Conservation (phyloP, 2,113 vertebrate species). For the Morone saxatilis region DNA sequence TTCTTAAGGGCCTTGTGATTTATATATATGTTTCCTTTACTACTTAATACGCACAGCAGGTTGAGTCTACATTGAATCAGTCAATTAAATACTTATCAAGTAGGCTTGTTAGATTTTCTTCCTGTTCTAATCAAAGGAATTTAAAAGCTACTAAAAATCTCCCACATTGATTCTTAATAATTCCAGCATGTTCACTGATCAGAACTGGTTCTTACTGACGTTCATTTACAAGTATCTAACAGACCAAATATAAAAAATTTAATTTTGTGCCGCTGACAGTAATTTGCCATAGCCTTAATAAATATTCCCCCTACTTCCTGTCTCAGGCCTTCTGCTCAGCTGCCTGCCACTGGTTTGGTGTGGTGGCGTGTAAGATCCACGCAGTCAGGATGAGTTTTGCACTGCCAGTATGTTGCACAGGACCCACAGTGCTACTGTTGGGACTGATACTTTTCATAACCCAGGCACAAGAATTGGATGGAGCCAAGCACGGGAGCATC, state of each 20-base stretch:
- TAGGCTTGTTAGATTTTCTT: no score
- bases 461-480: slow-evolving; percentile 22
- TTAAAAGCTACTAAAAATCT: no score
- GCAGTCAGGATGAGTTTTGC: slow-evolving; percentile 83
- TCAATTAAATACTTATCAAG: neutral
- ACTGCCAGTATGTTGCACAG: slow-evolving; percentile 77
- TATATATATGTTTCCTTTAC: neutral
- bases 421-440: slow-evolving; percentile 79
- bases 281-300: neutral
- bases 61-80: neutral
- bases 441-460: slow-evolving; percentile 79
- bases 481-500: fast-evolving
- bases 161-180: neutral
- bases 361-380: slow-evolving; percentile 87
- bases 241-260: neutral
- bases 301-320: neutral
- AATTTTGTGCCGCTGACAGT: neutral
- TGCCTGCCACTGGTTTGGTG: slow-evolving; percentile 87
- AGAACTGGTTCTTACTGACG: neutral
- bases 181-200: neutral
- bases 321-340: slow-evolving; percentile 81
- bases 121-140: no score
- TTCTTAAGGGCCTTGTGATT: neutral
- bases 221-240: neutral
- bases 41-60: neutral